phyloP scores from a whole-genome alignment of 2,113 vertebrate species.

The Rhabdomys dilectus region DNA sequence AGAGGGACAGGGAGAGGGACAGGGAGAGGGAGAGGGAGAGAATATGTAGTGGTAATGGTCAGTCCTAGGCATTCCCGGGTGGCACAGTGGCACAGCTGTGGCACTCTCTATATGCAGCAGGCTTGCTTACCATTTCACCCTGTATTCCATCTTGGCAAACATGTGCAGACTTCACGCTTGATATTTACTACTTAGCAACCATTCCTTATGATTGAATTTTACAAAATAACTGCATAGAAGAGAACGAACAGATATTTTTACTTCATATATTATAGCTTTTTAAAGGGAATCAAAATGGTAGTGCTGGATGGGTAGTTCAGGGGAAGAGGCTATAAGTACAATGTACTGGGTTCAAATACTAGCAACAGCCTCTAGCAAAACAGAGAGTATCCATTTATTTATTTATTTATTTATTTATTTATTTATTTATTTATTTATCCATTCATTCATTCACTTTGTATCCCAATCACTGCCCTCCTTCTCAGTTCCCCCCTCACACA shows the following conservation, averaged over 20 bases:
- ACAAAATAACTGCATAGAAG: slow-evolving; percentile 87
- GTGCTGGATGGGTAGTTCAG: neutral
- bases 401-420: too few species aligned
- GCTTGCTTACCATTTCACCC: slow-evolving; percentile 60
- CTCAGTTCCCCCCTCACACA: too few species aligned
- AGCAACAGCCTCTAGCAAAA: neutral
- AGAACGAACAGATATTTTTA: slow-evolving; percentile 56
- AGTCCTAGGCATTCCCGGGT: neutral
- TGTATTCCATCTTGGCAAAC: slow-evolving; percentile 61
- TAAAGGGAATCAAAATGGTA: neutral
- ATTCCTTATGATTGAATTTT: slow-evolving; percentile 80
- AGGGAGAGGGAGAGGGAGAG: too few species aligned
- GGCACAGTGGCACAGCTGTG: neutral
- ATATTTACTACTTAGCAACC: slow-evolving; percentile 76
- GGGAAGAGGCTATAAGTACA: neutral
- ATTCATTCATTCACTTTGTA: too few species aligned
- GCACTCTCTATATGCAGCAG: too few species aligned
- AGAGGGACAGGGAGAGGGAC: too few species aligned
- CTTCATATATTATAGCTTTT: neutral
- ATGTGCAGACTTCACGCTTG: slow-evolving; percentile 76
- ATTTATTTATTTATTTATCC: too few species aligned
- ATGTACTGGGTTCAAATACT: neutral
- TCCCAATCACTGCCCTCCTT: too few species aligned
- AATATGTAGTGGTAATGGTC: neutral
- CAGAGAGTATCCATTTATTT: neutral